phyloP scores from a whole-genome alignment of 2,888 invertebrate species.

The Agapostemon virescens region DNA sequence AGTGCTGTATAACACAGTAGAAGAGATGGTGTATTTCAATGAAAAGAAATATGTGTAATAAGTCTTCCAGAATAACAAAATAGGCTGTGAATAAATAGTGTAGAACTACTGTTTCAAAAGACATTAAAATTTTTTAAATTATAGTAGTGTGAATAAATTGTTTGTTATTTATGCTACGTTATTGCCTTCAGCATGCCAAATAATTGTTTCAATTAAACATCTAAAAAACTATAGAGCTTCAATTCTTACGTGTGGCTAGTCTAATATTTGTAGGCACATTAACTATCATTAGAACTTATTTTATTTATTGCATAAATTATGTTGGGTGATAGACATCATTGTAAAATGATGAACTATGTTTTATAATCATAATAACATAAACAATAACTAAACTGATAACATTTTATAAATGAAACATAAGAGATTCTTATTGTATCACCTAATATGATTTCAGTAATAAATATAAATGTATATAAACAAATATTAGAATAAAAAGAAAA shows the following conservation, averaged over 20 bases:
- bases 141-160: constrained; percentile 20
- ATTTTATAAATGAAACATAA: constrained; percentile 2
- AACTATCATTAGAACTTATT: neutral
- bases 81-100: constrained; percentile 61
- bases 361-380: constrained; percentile 9
- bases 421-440: constrained; percentile 25
- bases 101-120: constrained; percentile 29
- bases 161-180: neutral
- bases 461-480: constrained; percentile 40
- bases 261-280: constrained; percentile 19
- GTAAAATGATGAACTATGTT: constrained; percentile 1
- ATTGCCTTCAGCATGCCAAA: neutral
- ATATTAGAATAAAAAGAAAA: neutral
- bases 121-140: constrained; percentile 9
- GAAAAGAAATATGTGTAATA: constrained; percentile 49
- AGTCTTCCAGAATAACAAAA: constrained; percentile 53
- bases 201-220: constrained; percentile 10
- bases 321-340: constrained; percentile 30
- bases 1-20: neutral
- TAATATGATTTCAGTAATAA: constrained; percentile 24
- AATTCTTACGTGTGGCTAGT: constrained; percentile 19
- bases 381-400: constrained; percentile 7
- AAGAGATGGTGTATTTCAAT: constrained; percentile 39
- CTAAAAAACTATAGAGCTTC: neutral
- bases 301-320: constrained; percentile 12